Base-by-base conservation (phyloP, 2,797 vertebrate species). In the Hyperoplus lanceolatus region DNA sequence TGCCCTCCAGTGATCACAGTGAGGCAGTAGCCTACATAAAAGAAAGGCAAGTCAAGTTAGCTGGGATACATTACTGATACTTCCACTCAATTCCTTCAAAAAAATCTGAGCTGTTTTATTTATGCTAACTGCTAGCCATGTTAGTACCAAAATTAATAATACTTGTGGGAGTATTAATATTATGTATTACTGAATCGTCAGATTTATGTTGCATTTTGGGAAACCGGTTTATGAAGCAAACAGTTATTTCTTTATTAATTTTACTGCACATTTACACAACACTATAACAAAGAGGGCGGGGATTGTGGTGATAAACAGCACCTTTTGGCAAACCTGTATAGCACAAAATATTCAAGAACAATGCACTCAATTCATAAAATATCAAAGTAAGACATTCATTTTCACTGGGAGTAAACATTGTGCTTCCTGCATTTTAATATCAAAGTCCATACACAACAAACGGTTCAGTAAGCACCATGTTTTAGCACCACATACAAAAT, bases 401-500 rank as follows among this genome's bases (percentile, higher is more conserved):
- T 15, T 67, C n/a, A 39, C 2, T 14, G 21, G 9, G 8, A n/a
- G 38, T 49, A 10, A 43, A 49, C 13, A 11, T 45, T 6, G 11
- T 14, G 12, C 12, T 58, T 64, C 18, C 18, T 49, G 41, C 16
- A 61, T 4, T 46, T 71, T 66, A 2, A 39, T 29, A 29, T 29
- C 4, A 41, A 16, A 45, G 6, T 70, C 9, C 11, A 14, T 6
- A 46, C 15, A 41, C 7, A 45, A 43, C 11, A 6, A 21, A 54
- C 29, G 45, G 36, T 66, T 82, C 8, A 66, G 1, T 67, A 36
- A 82, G 80, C 77, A 82, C 73, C 69, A 11, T 18, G 15, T 68
- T 57, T 61, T 58, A 78, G 80, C 80, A 86, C 66, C 66, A 80
- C 8, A 29, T 18, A 18, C 1, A 62, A 56, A 45, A 55, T n/a